A percentile compares a stretch with the other conserved stretches of the same genome.
Evolutionary conservation across 2,888 invertebrate genomes (phyloP).

Genomic region (Apotomis capreana): DNA sequence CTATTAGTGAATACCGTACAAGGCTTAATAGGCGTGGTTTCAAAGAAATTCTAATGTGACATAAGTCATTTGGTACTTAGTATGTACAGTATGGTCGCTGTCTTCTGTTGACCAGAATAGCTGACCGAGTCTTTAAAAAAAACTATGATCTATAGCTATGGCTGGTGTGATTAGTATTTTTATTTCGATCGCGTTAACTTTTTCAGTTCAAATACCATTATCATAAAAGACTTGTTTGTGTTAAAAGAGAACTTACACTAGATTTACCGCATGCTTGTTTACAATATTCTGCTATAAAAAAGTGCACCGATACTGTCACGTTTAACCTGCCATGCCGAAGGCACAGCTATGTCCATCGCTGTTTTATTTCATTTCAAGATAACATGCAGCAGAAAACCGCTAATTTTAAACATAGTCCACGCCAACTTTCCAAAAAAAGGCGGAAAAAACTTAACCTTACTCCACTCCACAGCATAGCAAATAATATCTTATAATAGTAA

Average conservation of each 20-base stretch:
- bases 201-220: too few relatives aligned
- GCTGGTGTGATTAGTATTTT: too few relatives aligned
- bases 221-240: too few relatives aligned
- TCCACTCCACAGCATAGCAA: background rate
- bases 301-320: background rate
- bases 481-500: background rate
- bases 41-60: background rate
- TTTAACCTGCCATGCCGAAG: background rate
- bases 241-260: too few relatives aligned
- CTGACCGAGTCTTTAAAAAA: too few relatives aligned
- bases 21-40: background rate
- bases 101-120: too few relatives aligned
- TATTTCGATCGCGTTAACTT: too few relatives aligned
- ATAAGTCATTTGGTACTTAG: background rate
- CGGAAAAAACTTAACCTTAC: background rate
- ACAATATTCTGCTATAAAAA: background rate
- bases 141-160: too few relatives aligned
- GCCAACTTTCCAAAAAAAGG: constrained; percentile 7
- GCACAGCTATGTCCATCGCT: background rate
- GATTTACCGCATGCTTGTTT: background rate
- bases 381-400: constrained; percentile 1
- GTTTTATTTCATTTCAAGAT: constrained; percentile 4
- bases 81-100: too few relatives aligned
- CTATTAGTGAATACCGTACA: background rate
- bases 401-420: constrained; percentile 17